A percentile compares a stretch with the other conserved stretches of the same genome.
phyloP scores from a whole-genome alignment of 2,888 invertebrate species.

The Tyria jacobaeae region DNA sequence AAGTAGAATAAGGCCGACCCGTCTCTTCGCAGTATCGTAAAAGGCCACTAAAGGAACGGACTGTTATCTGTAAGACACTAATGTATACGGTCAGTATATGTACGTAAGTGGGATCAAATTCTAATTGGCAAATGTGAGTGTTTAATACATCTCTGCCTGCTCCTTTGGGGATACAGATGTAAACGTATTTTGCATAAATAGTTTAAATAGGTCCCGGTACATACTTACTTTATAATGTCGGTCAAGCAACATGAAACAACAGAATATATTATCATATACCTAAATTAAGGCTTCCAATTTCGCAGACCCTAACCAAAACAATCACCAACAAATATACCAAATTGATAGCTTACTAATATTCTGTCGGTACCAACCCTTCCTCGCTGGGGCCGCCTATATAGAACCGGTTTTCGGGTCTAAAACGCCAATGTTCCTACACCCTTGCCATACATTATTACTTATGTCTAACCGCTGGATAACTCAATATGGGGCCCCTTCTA shows the following conservation, averaged over 20 bases:
- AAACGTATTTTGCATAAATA: background rate
- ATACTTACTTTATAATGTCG: background rate
- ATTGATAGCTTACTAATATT: slow-evolving; percentile 49
- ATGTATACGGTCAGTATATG: too few species aligned
- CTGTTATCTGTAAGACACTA: too few species aligned
- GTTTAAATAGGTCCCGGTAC: background rate
- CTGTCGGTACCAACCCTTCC: slow-evolving; percentile 68
- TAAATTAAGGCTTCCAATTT: slow-evolving; percentile 1
- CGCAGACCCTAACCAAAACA: slow-evolving; percentile 2
- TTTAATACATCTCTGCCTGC: too few species aligned
- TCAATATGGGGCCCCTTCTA: slow-evolving; percentile 74
- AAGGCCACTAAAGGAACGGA: too few species aligned
- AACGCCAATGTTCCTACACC: slow-evolving; percentile 60
- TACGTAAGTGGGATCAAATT: too few species aligned
- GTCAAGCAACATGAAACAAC: slow-evolving; percentile 4
- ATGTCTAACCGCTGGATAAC: slow-evolving; percentile 79
- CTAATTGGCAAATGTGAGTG: too few species aligned
- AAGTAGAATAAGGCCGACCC: too few species aligned
- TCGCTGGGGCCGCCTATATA: slow-evolving; percentile 63
- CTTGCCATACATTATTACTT: slow-evolving; percentile 79
- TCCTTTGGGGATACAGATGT: too few species aligned
- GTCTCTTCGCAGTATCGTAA: too few species aligned
- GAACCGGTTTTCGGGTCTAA: slow-evolving; percentile 64
- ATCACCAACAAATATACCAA: slow-evolving; percentile 15
- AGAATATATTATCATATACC: background rate